phyloP scores from a whole-genome alignment of 23 tunicate species.

The Aplidium turbinatum region DNA sequence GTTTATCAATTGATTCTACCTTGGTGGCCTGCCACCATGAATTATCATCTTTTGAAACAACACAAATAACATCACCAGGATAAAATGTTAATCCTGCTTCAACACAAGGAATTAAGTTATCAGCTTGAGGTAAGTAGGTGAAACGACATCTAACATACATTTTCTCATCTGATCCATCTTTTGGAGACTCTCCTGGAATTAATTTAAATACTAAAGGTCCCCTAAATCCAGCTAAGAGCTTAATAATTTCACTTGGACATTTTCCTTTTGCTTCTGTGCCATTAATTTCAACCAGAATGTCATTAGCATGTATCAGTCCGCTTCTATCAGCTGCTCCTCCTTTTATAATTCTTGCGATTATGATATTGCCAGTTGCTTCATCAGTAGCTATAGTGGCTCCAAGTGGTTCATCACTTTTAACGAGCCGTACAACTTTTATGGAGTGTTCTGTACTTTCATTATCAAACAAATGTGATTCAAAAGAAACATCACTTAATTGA shows the following conservation, averaged over 20 bases:
- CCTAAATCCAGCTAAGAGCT: conserved; percentile 54
- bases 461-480: neutral
- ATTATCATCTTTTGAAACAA: conserved; percentile 83
- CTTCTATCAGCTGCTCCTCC: conserved; percentile 96
- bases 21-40: conserved; percentile 98
- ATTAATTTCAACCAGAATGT: conserved; percentile 86
- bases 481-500: conserved; percentile 23
- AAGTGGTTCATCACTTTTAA: conserved; percentile 95
- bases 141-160: conserved; percentile 54
- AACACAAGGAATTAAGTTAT: conserved; percentile 68
- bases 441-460: conserved; percentile 62
- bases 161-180: conserved; percentile 22
- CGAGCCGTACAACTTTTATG: conserved; percentile 94
- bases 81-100: conserved; percentile 82
- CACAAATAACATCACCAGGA: conserved; percentile 63
- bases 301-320: conserved; percentile 93
- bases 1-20: conserved; percentile 33
- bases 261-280: conserved; percentile 54
- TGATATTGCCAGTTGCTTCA: conserved; percentile 59
- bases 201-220: conserved; percentile 84
- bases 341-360: conserved; percentile 86
- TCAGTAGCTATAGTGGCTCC: conserved; percentile 90
- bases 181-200: conserved; percentile 75
- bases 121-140: conserved; percentile 53
- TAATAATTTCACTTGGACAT: conserved; percentile 69